Base-by-base conservation (phyloP, 2,797 vertebrate genomes). In the Lepus oiostolus region DNA sequence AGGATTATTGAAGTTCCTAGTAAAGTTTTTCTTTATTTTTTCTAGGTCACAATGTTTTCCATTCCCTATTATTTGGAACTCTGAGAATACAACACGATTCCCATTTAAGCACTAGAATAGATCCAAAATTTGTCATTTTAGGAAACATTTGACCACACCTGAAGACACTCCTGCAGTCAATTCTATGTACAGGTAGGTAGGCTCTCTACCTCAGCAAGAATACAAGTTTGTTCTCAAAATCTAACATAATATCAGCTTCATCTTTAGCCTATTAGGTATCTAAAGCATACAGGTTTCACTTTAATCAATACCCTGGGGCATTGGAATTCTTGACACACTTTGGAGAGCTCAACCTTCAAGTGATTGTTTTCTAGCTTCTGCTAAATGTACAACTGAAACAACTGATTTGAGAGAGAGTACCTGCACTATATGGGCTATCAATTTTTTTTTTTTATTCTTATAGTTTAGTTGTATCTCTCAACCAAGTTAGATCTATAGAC, bases 301-400 rank as follows among this genome's bases (percentile, higher is more conserved):
- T 93, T 92, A 90, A 92, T 90, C 19, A 84, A 52, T 93, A 87
- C 42, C 9, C 82, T 81, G 67, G 14, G 16, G n/a, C 75, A 92
- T 74, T 77, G 63, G 21, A 76, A 76, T 90, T 96, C 30, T 67
- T 88, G 28, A 77, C 5, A 88, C 0, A 38, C 21, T 90, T 81
- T 38, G 90, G 30, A 82, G 79, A 95, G 21, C 7, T 83, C 58
- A 82, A 47, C 28, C 11, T 85, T 88, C 35, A 90, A 58, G 63
- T 77, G 58, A 85, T 21, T 93, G 26, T 10, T 87, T 14, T 67
- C 7, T 0, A 84, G 5, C 11, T 92, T 16, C 62, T 91, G 13
- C 70, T 50, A 63, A 77, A 92, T 68, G 35, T 91, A 1, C 65
- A 70, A 60, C 68, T 50, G 74, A 94, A 50, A 90, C 7, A 91